Base-by-base conservation (phyloP, 2,888 invertebrate genomes). In the Atherix ibis region DNA sequence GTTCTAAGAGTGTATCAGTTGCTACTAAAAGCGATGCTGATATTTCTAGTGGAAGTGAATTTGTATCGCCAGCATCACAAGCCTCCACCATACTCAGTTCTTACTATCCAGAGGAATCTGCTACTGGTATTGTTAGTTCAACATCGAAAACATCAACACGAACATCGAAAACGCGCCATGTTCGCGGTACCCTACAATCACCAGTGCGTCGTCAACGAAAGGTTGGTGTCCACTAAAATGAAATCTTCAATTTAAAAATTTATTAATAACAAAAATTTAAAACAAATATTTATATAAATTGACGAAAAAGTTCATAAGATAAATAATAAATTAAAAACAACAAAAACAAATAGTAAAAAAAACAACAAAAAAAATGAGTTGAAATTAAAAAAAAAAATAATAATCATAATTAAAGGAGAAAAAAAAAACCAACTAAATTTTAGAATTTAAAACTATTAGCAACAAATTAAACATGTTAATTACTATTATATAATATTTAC, bases 111-210 rank as follows among this genome's bases (percentile, higher is more conserved):
- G 36, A 38, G 38, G 38, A 40, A n/a, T n/a, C n/a, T 33, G 33
- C 34, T 33, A 10, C 27, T 34, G 31, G 27, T 40, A n/a, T 25
- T 33, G 22, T 27, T 40, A 38, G 36, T 38, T 33, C 36, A 39
- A 37, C 41, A 41, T 39, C 38, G 41, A 37, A 41, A 41, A 37
- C 41, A 41, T 39, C 41, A 41, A 31, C 41, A 41, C 40, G 40
- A 40, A 34, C 40, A 40, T 32, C 37, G 40, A 40, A 40, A 36
- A 27, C 28, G 28, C 40, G 37, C 18, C 19, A 27, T 25, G 31
- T 37, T 24, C 35, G 40, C 13, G 37, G 37, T 27, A 19, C 34
- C 24, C 28, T 34, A n/a, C n/a, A n/a, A n/a, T n/a, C n/a, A n/a
- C n/a, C n/a, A n/a, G n/a, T 34, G 27, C 36, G 37, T 32, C 39